Conservation (phyloP, 92 coral and sea anemone genomes). For the Epizoanthus stellaris region DNA sequence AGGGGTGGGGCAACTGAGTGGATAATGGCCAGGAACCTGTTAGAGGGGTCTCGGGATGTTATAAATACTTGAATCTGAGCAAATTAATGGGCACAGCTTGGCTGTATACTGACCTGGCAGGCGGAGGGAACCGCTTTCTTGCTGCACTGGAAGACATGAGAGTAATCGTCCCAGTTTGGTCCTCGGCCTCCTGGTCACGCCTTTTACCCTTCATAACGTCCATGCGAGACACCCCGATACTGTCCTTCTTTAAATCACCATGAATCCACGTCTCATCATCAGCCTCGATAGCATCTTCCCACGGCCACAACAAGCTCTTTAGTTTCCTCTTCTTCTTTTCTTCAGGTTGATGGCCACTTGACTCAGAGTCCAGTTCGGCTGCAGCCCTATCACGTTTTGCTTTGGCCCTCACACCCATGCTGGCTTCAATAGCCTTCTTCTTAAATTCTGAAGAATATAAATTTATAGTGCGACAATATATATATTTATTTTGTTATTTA, state of each 20-base stretch:
- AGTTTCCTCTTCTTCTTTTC: conserved; percentile 45
- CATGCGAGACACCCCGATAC: conserved; percentile 68
- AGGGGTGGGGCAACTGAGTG: too few species aligned
- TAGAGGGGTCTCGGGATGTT: too few species aligned
- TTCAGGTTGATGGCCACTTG: neutral
- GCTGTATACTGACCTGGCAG: conserved; percentile 34
- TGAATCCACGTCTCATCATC: conserved; percentile 74
- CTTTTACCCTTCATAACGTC: conserved; percentile 64
- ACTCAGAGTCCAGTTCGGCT: neutral
- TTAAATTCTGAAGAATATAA: conserved; percentile 7
- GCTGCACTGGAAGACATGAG: conserved; percentile 50
- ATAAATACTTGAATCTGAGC: too few species aligned
- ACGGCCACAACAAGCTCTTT: conserved; percentile 86
- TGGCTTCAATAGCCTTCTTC: conserved; percentile 44
- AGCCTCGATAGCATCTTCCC: conserved; percentile 76
- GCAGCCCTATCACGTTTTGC: conserved; percentile 46
- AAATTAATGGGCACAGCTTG: neutral
- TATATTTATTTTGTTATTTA: too few species aligned
- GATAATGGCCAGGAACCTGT: too few species aligned
- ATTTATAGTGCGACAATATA: too few species aligned
- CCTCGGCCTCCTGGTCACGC: conserved; percentile 38
- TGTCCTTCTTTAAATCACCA: conserved; percentile 57
- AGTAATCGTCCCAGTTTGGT: conserved; percentile 34
- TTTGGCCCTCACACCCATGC: conserved; percentile 51
- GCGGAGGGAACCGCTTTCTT: conserved; percentile 28